These are phyloP conservation scores for Elaphurus davidianus DNA, from an alignment of 2,113 vertebrate genomes.

Conservation along the genomic window DNA sequence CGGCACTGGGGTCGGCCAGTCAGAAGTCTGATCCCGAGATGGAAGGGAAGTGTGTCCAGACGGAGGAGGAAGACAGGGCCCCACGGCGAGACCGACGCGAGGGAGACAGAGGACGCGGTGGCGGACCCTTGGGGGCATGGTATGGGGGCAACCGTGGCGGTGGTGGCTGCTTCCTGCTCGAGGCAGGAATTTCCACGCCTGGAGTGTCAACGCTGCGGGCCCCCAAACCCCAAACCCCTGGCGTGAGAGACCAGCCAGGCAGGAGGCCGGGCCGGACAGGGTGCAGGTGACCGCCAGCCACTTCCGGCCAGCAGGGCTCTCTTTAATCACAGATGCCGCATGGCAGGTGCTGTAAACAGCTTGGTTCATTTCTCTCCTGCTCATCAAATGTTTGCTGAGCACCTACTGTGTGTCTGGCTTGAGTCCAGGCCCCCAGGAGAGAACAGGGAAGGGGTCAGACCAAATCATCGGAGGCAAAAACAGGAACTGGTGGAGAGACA, in stretches of 20 bases:
- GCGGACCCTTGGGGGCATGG: rapidly evolving
- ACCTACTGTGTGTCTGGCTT: not conserved
- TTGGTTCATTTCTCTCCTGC: not conserved
- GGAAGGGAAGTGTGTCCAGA: rapidly evolving
- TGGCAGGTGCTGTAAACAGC: rapidly evolving
- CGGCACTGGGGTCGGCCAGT: not conserved
- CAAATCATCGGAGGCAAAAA: too few species aligned
- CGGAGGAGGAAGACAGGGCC: not conserved
- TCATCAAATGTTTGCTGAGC: not conserved
- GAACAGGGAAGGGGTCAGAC: not conserved
- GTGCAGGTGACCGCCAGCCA: not conserved
- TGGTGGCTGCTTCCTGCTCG: not conserved
- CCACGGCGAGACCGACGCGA: rapidly evolving
- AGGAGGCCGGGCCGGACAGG: rapidly evolving
- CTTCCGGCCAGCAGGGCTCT: not conserved
- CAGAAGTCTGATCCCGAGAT: not conserved
- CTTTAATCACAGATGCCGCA: rapidly evolving
- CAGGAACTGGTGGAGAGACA: not conserved
- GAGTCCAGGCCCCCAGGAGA: not conserved
- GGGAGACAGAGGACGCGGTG: rapidly evolving
- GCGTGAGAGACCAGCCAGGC: too few species aligned
- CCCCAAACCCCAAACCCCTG: not conserved
- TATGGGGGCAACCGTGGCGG: rapidly evolving
- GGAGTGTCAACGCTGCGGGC: rapidly evolving
- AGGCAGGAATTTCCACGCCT: not conserved